Evolutionary conservation across 1,140 invertebrate genomes (phyloP).

Genomic region (Atta cephalotes): DNA sequence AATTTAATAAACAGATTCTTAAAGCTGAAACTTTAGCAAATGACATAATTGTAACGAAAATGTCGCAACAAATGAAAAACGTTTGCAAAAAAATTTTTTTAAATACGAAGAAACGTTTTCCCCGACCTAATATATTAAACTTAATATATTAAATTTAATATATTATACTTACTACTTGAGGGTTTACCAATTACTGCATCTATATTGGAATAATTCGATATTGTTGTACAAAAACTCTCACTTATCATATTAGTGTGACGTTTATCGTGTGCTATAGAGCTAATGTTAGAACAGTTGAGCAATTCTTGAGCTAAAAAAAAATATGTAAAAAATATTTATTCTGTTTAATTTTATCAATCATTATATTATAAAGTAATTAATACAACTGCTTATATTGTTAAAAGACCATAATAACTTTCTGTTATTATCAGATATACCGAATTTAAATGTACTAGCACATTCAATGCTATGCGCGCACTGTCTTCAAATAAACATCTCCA

Average conservation of each 20-base stretch:
- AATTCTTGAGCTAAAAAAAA: conserved; percentile 23
- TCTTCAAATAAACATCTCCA: too few relatives aligned
- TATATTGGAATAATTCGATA: conserved; percentile 64
- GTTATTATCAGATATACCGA: neutral
- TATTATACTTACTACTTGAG: conserved; percentile 48
- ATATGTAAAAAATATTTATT: conserved; percentile 15
- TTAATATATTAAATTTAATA: neutral
- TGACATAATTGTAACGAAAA: too few relatives aligned
- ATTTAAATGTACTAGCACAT: too few relatives aligned
- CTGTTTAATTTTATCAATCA: neutral
- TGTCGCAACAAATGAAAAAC: too few relatives aligned
- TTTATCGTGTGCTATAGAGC: conserved; percentile 60
- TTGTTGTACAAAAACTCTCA: conserved; percentile 56
- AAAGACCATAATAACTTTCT: neutral
- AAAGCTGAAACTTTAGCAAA: too few relatives aligned
- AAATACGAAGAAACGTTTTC: too few relatives aligned
- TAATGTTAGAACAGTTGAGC: conserved; percentile 67
- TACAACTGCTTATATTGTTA: neutral
- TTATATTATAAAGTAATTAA: neutral
- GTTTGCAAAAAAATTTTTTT: too few relatives aligned
- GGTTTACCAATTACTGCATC: conserved; percentile 50
- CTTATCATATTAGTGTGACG: conserved; percentile 52
- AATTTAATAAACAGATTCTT: too few relatives aligned
- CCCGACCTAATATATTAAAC: neutral
- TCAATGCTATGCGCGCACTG: too few relatives aligned